These are phyloP conservation scores for Parauchenoglanis ngamensis DNA, from an alignment of 2,797 vertebrate species.

Conservation along the genomic window DNA sequence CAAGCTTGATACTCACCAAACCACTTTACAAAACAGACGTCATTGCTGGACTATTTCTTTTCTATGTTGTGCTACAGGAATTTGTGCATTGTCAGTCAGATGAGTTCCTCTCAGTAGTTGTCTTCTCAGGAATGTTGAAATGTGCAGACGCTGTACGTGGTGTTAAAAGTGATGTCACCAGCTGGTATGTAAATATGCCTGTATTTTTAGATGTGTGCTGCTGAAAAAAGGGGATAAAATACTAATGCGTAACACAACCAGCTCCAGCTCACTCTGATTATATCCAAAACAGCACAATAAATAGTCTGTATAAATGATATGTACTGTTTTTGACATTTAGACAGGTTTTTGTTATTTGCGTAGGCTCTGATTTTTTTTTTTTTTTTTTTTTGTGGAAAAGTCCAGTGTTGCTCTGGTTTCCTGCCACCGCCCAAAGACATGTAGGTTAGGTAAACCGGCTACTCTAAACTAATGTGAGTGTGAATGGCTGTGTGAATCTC, in stretches of 20 bases:
- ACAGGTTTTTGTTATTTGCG: not conserved
- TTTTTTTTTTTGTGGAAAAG: too few species aligned
- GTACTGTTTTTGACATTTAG: not conserved
- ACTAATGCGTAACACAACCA: not conserved
- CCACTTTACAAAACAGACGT: not conserved
- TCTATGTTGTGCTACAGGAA: not conserved
- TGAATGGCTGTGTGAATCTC: too few species aligned
- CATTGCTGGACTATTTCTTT: not conserved
- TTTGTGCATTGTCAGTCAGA: not conserved
- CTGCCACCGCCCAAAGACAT: too few species aligned
- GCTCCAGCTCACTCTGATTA: not conserved
- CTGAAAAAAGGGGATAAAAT: not conserved
- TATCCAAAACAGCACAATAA: not conserved
- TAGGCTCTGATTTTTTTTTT: not conserved
- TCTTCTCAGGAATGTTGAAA: not conserved
- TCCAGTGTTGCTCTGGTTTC: not conserved
- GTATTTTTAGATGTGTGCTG: not conserved
- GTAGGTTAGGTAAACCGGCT: too few species aligned
- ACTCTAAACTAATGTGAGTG: too few species aligned
- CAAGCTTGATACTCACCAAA: not conserved
- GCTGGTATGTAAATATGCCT: not conserved
- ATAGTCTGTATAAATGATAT: not conserved
- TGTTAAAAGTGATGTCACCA: not conserved
- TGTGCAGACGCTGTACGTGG: not conserved
- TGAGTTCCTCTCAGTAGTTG: not conserved